Evolutionary conservation across 2,888 invertebrate species (phyloP), one percentile per base, ranked within the genome.

Genomic region (Drosophila phalerata): DNA sequence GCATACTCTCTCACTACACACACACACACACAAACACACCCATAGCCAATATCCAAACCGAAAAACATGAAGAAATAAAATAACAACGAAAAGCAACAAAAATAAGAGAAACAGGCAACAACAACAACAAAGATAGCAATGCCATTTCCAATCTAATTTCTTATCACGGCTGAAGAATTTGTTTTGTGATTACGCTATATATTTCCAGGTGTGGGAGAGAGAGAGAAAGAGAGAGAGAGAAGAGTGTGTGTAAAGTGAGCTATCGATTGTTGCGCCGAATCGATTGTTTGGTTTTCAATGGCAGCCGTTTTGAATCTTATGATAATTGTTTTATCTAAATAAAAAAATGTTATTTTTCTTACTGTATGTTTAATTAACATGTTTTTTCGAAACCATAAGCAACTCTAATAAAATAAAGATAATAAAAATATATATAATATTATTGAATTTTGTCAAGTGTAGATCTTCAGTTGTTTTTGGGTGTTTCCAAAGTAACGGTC

Each of bases 151-250:
- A 78, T 75, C 69, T 62, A 22, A 55, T 45, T 78, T 57, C 73
- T 78, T 75, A 78, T 73, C 74, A 58, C 34, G 17, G 15, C 57
- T 48, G 32, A 66, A 57, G 56, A 56, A 68, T 73, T 74, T 64
- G 52, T 73, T 62, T 51, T 47, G 42, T 58, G 78, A 78, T 75
- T 78, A 77, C 60, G 55, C 38, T 30, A 13, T 19, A 17, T 40
- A 34, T 60, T 3, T 10, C 9, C 32, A 28, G 37, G 45, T n/a
- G 28, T 22, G 38, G 10, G 56, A 32, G 25, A 6, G 25, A 17
- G 38, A 38, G 15, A 15, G 15, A 30, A 9, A 17, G 15, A 38
- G 38, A 28, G 28, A 15, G 38, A 11, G 32, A 49, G 13, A 17
- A 11, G 32, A 49, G 13, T 11, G n/a, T 19, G 19, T 2, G 22